A percentile compares a stretch with the other conserved stretches of the same genome.
These are phyloP conservation scores for Equus quagga DNA, from an alignment of 2,113 vertebrate species.

Conservation along the genomic window DNA sequence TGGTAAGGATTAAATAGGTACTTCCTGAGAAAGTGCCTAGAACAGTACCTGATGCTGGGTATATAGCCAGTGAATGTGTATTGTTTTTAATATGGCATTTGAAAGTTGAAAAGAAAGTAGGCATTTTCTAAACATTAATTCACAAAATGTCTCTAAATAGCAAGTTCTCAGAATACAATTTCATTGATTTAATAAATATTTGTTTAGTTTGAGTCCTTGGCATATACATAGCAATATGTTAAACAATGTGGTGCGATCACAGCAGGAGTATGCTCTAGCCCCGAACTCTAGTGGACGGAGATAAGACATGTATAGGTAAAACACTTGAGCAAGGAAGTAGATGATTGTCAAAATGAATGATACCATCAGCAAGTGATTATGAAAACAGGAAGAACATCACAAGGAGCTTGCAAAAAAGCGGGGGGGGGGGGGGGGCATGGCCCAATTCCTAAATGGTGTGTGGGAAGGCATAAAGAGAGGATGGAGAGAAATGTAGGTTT, in stretches of 20 bases:
- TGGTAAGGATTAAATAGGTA: constrained; percentile 31
- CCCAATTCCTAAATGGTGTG: constrained; percentile 10
- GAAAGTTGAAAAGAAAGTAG: background rate
- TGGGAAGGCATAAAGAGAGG: background rate
- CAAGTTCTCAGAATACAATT: background rate
- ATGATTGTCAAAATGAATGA: constrained; percentile 11
- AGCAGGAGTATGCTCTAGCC: background rate
- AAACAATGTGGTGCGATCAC: background rate
- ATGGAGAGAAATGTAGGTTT: background rate
- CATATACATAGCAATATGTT: background rate
- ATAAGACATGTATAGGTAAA: constrained; percentile 3
- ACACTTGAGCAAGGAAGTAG: constrained; percentile 28
- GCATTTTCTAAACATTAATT: constrained; percentile 48
- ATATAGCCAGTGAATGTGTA: background rate
- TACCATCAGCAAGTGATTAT: background rate
- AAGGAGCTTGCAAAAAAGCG: background rate
- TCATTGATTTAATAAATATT: constrained; percentile 25
- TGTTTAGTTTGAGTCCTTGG: constrained; percentile 45
- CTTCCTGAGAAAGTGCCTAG: background rate
- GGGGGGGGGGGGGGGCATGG: background rate
- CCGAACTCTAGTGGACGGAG: background rate
- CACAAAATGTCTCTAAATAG: background rate
- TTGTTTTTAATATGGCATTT: constrained; percentile 49
- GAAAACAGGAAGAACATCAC: background rate
- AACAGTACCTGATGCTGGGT: background rate